These are phyloP conservation scores for Narcine bancroftii DNA, from an alignment of 2,113 vertebrate species.

Conservation along the genomic window DNA sequence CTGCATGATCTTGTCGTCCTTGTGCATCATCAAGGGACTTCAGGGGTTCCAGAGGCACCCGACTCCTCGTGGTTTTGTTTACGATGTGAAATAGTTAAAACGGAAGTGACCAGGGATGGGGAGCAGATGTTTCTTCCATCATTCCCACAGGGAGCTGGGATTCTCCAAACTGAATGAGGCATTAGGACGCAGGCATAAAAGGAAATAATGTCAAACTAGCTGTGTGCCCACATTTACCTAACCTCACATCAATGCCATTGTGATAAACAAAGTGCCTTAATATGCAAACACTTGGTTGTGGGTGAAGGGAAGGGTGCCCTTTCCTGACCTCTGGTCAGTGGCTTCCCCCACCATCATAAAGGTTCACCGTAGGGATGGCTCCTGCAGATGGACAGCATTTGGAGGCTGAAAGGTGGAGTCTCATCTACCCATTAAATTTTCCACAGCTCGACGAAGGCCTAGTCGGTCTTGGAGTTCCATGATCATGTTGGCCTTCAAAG, in stretches of 20 bases:
- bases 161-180: background rate
- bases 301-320: background rate
- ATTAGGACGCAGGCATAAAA: background rate
- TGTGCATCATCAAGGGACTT: background rate
- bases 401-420: background rate
- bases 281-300: background rate
- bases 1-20: background rate
- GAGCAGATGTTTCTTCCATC: slow-evolving; percentile 10
- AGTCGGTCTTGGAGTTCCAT: too few species aligned
- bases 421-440: background rate
- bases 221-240: background rate
- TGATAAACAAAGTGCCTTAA: background rate
- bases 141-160: background rate
- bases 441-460: too few species aligned
- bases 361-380: background rate
- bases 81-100: slow-evolving; percentile 2
- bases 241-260: slow-evolving; percentile 8
- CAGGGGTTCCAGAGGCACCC: background rate
- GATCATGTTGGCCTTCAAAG: too few species aligned
- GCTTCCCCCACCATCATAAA: background rate
- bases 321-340: background rate
- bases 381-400: background rate
- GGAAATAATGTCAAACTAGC: background rate
- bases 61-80: background rate
- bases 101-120: background rate